Conservation (phyloP, 2,888 invertebrate species). For the Axea sp. region DNA sequence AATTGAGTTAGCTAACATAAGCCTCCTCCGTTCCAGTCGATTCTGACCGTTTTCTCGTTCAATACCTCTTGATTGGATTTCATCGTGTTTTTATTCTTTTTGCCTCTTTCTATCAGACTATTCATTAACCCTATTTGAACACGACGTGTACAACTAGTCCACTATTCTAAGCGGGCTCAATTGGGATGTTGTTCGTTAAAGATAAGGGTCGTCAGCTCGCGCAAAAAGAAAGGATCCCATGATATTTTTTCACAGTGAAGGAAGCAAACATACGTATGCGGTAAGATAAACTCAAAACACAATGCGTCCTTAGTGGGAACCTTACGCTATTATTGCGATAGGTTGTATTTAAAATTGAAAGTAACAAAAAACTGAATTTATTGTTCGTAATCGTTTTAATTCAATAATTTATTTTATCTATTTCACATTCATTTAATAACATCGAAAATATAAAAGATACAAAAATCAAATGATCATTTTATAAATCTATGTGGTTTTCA, state of each 20-base stretch:
- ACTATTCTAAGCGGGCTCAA: constrained; percentile 63
- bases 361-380: too few species aligned
- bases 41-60: constrained; percentile 57
- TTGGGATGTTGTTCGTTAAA: constrained; percentile 73
- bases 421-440: too few species aligned
- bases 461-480: too few species aligned
- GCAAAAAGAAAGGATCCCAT: constrained; percentile 64
- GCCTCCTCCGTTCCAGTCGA: constrained; percentile 55
- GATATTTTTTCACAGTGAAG: constrained; percentile 47
- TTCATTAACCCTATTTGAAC: constrained; percentile 71
- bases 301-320: too few species aligned
- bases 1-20: constrained; percentile 60
- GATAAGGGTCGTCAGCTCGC: constrained; percentile 73
- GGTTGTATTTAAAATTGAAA: constrained; percentile 8
- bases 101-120: constrained; percentile 43
- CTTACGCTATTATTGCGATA: neutral
- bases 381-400: too few species aligned
- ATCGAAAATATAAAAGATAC: too few species aligned
- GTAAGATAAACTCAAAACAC: constrained; percentile 27
- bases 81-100: constrained; percentile 35
- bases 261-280: constrained; percentile 18
- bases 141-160: constrained; percentile 54
- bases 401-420: too few species aligned
- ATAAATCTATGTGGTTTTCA: too few species aligned
- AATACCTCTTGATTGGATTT: constrained; percentile 56